phyloP scores from a whole-genome alignment of 2,113 vertebrate genomes.

The Phaethon lepturus region DNA sequence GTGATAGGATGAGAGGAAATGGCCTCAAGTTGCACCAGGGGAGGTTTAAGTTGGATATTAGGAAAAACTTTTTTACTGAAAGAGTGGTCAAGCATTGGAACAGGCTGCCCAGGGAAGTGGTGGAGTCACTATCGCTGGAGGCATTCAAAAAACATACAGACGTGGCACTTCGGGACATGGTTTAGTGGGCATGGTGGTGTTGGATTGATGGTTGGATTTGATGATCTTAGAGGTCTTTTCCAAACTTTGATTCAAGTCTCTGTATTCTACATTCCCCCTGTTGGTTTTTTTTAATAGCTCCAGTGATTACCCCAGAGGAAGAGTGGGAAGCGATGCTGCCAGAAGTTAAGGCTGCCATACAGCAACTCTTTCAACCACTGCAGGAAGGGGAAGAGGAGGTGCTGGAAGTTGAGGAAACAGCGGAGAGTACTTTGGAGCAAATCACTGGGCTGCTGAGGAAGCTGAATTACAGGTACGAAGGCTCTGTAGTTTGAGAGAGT shows the following conservation, averaged over 20 bases:
- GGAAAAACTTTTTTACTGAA: too few relatives aligned
- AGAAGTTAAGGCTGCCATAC: constrained; percentile 82
- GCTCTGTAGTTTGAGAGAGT: not conserved
- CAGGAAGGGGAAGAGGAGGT: constrained; percentile 54
- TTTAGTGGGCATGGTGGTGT: too few relatives aligned
- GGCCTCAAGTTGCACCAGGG: too few relatives aligned
- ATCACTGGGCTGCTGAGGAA: constrained; percentile 82
- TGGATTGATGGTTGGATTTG: too few relatives aligned
- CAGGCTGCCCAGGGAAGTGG: too few relatives aligned
- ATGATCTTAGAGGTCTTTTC: too few relatives aligned
- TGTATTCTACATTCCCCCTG: not conserved
- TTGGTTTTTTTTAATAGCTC: constrained; percentile 46
- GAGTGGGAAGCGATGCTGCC: constrained; percentile 95
- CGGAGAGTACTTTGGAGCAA: constrained; percentile 73
- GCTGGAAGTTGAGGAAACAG: constrained; percentile 63
- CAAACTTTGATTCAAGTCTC: not conserved
- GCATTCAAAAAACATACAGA: too few relatives aligned
- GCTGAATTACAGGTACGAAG: constrained; percentile 89
- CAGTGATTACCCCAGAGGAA: constrained; percentile 82
- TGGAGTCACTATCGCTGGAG: too few relatives aligned
- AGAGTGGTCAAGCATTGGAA: too few relatives aligned
- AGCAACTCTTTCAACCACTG: constrained; percentile 71
- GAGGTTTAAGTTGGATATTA: too few relatives aligned
- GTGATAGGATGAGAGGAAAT: too few relatives aligned
- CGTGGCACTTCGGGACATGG: too few relatives aligned